Evolutionary conservation across 1,140 invertebrate genomes (phyloP).

Genomic region (Drosophila chauvacae): DNA sequence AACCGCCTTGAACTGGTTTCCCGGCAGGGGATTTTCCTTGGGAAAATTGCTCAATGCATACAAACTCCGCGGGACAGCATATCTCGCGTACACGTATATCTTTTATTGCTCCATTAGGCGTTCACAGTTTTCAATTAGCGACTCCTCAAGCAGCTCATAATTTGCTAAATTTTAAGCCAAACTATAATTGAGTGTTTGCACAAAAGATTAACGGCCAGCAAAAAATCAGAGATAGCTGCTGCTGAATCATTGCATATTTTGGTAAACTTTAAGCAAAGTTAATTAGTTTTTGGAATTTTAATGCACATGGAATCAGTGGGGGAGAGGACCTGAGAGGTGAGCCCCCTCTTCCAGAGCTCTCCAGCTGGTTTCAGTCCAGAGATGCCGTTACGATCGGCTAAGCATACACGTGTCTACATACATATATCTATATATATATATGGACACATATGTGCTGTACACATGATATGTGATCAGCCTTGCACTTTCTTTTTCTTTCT

Average conservation of each 20-base stretch:
- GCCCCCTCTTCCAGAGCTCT: slow-evolving; percentile 13
- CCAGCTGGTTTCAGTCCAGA: slow-evolving; percentile 24
- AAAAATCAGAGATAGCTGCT: background rate
- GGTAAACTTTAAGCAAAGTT: slow-evolving; percentile 8
- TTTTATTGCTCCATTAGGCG: slow-evolving; percentile 32
- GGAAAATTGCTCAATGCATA: slow-evolving; percentile 10
- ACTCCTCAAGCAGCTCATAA: slow-evolving; percentile 39
- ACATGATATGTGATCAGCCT: slow-evolving; percentile 47
- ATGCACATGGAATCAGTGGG: background rate
- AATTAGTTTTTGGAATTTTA: slow-evolving; percentile 14
- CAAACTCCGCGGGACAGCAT: background rate
- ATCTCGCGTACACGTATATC: background rate
- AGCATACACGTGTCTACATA: slow-evolving; percentile 13
- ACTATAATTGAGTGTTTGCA: slow-evolving; percentile 41
- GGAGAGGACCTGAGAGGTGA: slow-evolving; percentile 18
- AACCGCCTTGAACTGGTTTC: slow-evolving; percentile 33
- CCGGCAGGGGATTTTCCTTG: background rate
- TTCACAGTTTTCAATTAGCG: slow-evolving; percentile 39
- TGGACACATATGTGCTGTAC: slow-evolving; percentile 6
- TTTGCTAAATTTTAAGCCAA: slow-evolving; percentile 38
- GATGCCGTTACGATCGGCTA: slow-evolving; percentile 23
- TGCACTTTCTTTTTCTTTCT: slow-evolving; percentile 62
- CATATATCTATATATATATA: background rate
- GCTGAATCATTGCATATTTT: slow-evolving; percentile 17
- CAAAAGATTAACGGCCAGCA: slow-evolving; percentile 38